Base-by-base conservation (phyloP, 2,797 vertebrate species). In the Sebastes hopkinsi region DNA sequence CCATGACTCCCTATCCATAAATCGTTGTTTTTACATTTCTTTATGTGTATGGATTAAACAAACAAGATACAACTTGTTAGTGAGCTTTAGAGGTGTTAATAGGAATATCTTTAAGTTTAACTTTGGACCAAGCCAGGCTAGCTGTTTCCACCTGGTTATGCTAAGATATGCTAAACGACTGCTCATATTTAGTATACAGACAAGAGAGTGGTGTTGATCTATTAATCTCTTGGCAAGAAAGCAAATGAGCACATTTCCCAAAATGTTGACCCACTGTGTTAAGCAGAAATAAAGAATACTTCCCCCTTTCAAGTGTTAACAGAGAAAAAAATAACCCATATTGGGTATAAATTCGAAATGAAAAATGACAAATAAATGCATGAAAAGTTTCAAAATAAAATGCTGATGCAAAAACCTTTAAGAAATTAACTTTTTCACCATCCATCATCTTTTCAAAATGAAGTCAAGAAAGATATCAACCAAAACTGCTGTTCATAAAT, bases 371-470 rank as follows among this genome's bases (percentile, higher is more conserved):
- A n/a, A 52, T 52, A 30, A 77, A 72, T 10, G 30, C 42, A 73
- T n/a, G 9, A 38, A 12, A 72, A 22, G 9, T n/a, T 59, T 62
- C 0, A 18, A 66, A 62, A 65, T 54, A 75, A 55, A 72, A 77
- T 25, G 25, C 62, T 32, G 50, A 42, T 29, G 27, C 13, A 67
- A 9, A 34, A 46, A 16, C 0, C n/a, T 80, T 67, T 8, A 23
- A 23, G 25, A 67, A 80, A 81, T 50, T 14, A 52, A 7, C 73
- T 14, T 78, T 42, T 76, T 25, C 55, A 55, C 59, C 67, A 72
- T 72, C 27, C 6, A 38, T 70, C 64, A 67, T 22, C 11, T 23
- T 68, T 67, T 55, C 2, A 36, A 79, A 66, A 80, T 72, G 1
- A 46, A 76, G 10, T 50, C 55, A 70, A 81, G 52, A 72, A n/a